Evolutionary conservation across 2,888 invertebrate genomes (phyloP).

Genomic region (Acanthacorydalis orientalis): DNA sequence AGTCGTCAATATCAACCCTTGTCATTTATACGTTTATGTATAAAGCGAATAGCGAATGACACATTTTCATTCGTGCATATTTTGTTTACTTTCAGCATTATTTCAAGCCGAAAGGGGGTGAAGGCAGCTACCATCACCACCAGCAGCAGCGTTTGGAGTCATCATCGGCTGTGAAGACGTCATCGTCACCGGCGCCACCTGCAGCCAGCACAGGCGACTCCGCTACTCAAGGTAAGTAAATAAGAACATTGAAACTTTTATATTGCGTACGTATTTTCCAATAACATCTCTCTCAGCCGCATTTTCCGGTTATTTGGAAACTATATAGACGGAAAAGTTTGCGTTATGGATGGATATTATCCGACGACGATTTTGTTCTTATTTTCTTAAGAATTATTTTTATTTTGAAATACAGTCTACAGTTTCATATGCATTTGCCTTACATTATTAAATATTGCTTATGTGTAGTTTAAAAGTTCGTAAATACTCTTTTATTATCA

Average conservation of each 20-base stretch:
- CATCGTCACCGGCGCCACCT: conserved; percentile 18
- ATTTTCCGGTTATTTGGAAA: no score
- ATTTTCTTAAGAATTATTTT: no score
- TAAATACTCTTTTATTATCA: no score
- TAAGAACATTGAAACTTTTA: conserved; percentile 8
- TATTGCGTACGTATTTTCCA: conserved; percentile 5
- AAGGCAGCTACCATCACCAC: conserved; percentile 14
- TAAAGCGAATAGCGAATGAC: neutral
- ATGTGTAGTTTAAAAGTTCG: no score
- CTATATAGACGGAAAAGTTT: no score
- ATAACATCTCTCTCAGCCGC: neutral
- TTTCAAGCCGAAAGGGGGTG: conserved; percentile 15
- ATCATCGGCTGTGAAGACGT: conserved; percentile 8
- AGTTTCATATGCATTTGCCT: no score
- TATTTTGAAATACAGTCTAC: no score
- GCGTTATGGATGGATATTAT: no score
- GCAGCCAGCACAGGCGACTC: conserved; percentile 13
- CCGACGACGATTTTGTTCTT: no score
- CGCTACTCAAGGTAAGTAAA: conserved; percentile 18
- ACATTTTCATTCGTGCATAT: neutral
- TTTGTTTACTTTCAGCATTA: conserved; percentile 17
- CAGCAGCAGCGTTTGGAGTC: conserved; percentile 14
- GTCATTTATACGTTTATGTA: neutral
- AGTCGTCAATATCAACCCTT: neutral
- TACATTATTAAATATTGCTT: no score